Conservation (phyloP, 2,797 vertebrate species). For the Mallotus villosus region DNA sequence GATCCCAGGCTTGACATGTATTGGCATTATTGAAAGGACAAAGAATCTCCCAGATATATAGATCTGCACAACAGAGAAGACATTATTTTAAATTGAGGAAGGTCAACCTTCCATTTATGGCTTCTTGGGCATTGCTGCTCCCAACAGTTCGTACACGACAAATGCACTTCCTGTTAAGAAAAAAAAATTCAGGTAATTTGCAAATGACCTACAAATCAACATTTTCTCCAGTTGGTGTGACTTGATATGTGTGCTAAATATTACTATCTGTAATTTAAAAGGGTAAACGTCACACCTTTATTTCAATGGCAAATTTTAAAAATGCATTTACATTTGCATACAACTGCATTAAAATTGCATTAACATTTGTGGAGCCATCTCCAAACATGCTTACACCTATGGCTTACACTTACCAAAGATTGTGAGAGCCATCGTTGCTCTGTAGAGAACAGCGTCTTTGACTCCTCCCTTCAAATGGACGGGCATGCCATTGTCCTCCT, state of each 20-base stretch:
- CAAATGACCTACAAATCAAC: background rate
- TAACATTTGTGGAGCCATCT: background rate
- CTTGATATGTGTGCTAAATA: background rate
- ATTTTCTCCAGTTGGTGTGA: background rate
- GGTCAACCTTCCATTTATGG: conserved; percentile 57
- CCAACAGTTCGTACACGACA: conserved; percentile 65
- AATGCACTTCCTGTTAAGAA: conserved; percentile 72
- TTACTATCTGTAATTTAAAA: background rate
- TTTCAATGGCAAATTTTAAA: background rate
- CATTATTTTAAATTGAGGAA: conserved; percentile 28
- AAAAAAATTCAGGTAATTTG: too few relatives aligned
- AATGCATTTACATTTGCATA: too few relatives aligned
- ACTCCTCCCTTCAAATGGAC: conserved; percentile 82
- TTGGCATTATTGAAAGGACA: conserved; percentile 52
- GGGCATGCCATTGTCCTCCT: conserved; percentile 85
- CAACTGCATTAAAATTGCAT: background rate
- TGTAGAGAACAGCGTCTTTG: conserved; percentile 75
- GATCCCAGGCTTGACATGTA: conserved; percentile 66
- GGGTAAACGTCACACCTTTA: too few relatives aligned
- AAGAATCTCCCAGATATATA: conserved; percentile 55
- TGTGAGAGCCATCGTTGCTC: conserved; percentile 71
- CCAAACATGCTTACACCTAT: conserved; percentile 63
- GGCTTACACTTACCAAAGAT: conserved; percentile 77
- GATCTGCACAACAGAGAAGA: conserved; percentile 44
- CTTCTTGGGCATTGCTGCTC: conserved; percentile 78